phyloP scores from a whole-genome alignment of 2,113 vertebrate genomes.

The Colius striatus region DNA sequence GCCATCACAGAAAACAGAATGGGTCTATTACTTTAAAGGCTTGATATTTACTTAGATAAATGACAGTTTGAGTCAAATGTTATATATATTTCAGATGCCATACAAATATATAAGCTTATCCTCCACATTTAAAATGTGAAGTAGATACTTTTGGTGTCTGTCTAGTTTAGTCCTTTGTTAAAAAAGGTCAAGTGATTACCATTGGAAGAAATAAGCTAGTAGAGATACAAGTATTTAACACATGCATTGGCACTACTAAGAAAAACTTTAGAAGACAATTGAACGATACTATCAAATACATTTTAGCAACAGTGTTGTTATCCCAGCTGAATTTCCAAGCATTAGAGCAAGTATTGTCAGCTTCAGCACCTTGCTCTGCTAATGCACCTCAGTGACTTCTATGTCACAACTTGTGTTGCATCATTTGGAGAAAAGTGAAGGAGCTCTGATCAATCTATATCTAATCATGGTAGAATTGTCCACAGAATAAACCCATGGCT shows the following conservation, averaged over 20 bases:
- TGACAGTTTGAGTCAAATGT: background rate
- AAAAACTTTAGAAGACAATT: background rate
- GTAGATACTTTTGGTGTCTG: background rate
- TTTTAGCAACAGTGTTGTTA: background rate
- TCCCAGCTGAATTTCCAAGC: background rate
- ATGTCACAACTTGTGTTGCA: background rate
- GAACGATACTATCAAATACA: background rate
- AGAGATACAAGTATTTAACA: background rate
- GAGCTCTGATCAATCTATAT: background rate
- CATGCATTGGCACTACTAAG: background rate
- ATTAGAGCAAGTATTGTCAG: background rate
- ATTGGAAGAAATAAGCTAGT: background rate
- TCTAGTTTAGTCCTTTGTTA: background rate
- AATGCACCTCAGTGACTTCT: background rate
- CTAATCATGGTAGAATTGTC: background rate
- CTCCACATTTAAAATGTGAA: background rate
- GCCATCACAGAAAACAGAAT: background rate
- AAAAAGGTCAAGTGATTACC: background rate
- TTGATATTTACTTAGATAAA: background rate
- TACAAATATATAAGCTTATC: background rate
- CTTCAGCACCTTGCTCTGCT: background rate
- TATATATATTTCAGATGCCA: background rate
- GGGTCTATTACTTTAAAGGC: background rate
- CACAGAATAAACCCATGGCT: background rate
- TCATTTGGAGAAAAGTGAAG: background rate